Evolutionary conservation across 2,797 vertebrate genomes (phyloP), one percentile per base, ranked within the genome.

Genomic region (Arctocebus calabarensis): DNA sequence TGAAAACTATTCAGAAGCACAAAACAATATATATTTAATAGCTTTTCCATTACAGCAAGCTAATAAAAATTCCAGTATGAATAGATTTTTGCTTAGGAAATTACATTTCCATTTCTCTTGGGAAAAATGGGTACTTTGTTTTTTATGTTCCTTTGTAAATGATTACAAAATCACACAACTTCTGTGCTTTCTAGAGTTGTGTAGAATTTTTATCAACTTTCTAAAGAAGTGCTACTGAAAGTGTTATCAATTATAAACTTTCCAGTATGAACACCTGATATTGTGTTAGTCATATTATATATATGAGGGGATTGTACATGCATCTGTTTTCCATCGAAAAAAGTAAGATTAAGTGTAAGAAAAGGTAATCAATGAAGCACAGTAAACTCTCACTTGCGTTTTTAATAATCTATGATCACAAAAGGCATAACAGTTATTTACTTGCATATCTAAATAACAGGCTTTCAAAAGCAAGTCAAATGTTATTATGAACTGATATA

Each of bases 341-440:
- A 97, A 93, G 64, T 96, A 96, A 94, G 90, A 97, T 94, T 96
- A 95, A 97, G 93, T 87, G 5, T 97, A 97, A 97, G 95, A 97
- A 97, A 98, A 97, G 92, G 6, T 94, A 93, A 96, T 96, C 84
- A 94, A 43, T 97, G 91, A 96, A 94, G 66, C 94, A 79, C 68
- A 87, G 85, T 81, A 97, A 43, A 84, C 90, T 93, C n/a, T 74
- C 85, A 64, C n/a, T 84, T 97, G 90, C 96, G 23, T 98, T 96
- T 96, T 97, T 93, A 94, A 88, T 96, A 95, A 97, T 97, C 91
- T 97, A 19, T 95, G 91, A 97, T 98, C 96, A 95, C 94, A 97
- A 96, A 83, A 94, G 84, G 94, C 71, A 88, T 25, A 32, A 89
- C 84, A 93, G 73, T 94, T 98, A 95, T 93, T 94, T 96, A 73